A percentile compares a stretch with the other conserved stretches of the same genome.
phyloP scores from a whole-genome alignment of 2,113 vertebrate genomes.

The Chloroceryle aenea region DNA sequence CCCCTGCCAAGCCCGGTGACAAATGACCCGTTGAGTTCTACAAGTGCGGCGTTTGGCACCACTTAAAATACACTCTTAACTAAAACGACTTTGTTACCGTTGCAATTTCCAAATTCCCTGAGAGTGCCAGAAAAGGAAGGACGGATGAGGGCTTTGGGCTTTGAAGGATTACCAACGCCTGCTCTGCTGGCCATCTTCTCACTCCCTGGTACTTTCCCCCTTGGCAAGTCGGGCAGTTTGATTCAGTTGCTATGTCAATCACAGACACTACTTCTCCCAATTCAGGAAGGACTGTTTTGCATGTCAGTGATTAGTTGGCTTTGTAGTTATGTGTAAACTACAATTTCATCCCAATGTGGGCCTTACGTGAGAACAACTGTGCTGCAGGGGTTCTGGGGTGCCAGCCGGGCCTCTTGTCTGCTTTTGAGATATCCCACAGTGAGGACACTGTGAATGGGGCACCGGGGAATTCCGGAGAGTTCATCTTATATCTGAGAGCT shows the following conservation, averaged over 20 bases:
- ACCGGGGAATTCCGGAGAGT: background rate
- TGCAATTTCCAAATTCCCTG: background rate
- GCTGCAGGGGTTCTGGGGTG: background rate
- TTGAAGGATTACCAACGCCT: background rate
- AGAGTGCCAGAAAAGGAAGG: background rate
- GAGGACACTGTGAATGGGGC: background rate
- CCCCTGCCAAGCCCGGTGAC: background rate
- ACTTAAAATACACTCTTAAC: background rate
- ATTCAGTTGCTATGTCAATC: background rate
- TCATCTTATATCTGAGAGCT: background rate
- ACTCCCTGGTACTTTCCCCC: background rate
- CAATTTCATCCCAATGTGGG: background rate
- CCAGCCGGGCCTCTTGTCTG: background rate
- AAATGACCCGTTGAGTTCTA: background rate
- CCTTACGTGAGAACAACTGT: background rate
- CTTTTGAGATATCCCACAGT: accelerated
- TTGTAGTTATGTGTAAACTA: background rate
- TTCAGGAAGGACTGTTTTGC: background rate
- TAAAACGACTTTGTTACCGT: background rate
- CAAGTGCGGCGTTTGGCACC: background rate
- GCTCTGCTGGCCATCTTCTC: background rate
- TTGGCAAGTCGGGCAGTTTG: background rate
- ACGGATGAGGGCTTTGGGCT: background rate
- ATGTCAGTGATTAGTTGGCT: background rate
- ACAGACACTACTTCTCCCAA: background rate